Percentiles rank a stretch among this genome's conserved stretches.
phyloP scores from a whole-genome alignment of 2,113 vertebrate species.

The Rhabdomys dilectus region DNA sequence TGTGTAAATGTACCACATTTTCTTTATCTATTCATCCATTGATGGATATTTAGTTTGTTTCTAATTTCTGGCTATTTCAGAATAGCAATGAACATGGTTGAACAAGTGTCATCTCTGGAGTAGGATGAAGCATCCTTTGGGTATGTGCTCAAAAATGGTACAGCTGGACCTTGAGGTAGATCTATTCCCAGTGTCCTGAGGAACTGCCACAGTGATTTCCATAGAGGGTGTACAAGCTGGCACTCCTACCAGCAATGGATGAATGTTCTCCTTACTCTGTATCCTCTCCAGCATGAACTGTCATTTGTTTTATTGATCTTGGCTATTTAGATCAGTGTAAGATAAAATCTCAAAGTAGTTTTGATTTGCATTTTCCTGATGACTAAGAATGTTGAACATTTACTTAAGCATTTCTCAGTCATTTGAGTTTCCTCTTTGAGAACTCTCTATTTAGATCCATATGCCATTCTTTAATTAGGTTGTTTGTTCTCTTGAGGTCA shows the following conservation, averaged over 20 bases:
- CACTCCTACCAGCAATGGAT: neutral
- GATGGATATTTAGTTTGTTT: neutral
- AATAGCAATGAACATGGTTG: neutral
- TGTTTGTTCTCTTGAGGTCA: neutral
- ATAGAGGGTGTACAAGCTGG: neutral
- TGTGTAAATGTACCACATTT: neutral
- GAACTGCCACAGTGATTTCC: neutral
- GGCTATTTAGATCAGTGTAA: neutral
- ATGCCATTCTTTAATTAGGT: neutral
- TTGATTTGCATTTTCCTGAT: conserved; percentile 6
- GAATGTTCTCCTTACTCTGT: neutral
- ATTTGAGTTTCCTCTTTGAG: neutral
- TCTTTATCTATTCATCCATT: neutral
- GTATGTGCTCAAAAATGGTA: neutral
- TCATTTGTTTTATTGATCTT: neutral
- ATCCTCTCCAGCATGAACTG: neutral
- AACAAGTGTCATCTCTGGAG: neutral
- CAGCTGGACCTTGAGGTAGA: neutral
- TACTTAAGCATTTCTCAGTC: neutral
- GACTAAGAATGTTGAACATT: neutral
- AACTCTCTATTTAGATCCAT: neutral
- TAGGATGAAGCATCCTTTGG: neutral
- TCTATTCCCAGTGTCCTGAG: neutral
- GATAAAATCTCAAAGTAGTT: neutral
- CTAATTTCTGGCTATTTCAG: neutral